Conservation (phyloP, 2,888 invertebrate species). For the Meta bourneti region DNA sequence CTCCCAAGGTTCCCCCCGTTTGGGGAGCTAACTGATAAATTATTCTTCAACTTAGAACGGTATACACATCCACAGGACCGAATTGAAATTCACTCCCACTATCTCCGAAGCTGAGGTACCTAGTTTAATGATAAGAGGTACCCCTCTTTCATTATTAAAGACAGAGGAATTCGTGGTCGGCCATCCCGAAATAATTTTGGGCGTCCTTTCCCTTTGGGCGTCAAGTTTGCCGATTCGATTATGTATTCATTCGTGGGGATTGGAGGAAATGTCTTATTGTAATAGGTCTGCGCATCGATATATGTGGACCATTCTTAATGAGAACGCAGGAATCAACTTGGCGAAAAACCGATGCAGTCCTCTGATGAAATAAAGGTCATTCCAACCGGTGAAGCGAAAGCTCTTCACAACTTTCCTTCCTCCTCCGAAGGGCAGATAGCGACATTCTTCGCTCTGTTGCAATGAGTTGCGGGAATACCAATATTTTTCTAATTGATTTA, state of each 20-base stretch:
- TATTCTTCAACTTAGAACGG: background rate
- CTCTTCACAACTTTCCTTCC: conserved; percentile 1
- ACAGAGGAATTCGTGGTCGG: background rate
- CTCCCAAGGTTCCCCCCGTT: background rate
- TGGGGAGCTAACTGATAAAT: background rate
- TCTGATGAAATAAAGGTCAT: conserved; percentile 1
- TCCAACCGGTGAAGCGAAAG: background rate
- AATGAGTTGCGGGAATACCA: background rate
- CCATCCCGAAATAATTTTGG: conserved; percentile 10
- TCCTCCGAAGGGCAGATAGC: background rate
- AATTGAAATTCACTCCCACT: background rate
- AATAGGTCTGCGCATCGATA: background rate
- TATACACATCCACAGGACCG: background rate
- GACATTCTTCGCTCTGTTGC: background rate
- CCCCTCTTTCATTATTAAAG: conserved; percentile 5
- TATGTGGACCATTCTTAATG: background rate
- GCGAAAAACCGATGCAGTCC: conserved; percentile 10
- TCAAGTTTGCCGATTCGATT: conserved; percentile 8
- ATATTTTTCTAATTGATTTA: conserved; percentile 25
- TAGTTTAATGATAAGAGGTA: background rate
- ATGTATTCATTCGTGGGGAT: background rate
- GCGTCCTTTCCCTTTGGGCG: background rate
- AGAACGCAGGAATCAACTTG: background rate
- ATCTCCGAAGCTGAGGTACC: background rate
- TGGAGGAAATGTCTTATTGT: background rate